These are phyloP conservation scores for Rhea americana DNA, from an alignment of 2,113 vertebrate species.

Conservation along the genomic window DNA sequence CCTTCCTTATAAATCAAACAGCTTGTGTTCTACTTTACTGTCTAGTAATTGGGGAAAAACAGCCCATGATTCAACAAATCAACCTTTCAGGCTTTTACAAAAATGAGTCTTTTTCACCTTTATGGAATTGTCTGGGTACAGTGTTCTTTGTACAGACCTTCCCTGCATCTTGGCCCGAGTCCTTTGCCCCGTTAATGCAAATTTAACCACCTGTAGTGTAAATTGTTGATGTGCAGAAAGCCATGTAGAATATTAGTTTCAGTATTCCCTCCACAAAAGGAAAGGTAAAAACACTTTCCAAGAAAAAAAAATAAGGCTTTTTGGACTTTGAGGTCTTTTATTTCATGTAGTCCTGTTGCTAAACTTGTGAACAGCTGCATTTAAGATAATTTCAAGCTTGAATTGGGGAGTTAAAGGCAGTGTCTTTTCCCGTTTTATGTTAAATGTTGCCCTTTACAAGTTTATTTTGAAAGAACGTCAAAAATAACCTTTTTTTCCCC, in stretches of 20 bases:
- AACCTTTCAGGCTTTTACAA: background rate
- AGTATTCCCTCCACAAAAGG: background rate
- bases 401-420: background rate
- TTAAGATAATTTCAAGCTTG: background rate
- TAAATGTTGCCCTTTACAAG: background rate
- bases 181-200: background rate
- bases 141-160: background rate
- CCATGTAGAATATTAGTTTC: background rate
- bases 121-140: background rate
- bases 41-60: background rate
- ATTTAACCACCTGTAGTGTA: background rate
- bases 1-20: background rate
- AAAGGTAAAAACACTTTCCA: background rate
- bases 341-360: background rate
- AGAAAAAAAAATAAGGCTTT: background rate
- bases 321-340: background rate
- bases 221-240: background rate
- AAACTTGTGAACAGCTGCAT: background rate
- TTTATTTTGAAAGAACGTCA: slow-evolving; percentile 25
- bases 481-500: background rate
- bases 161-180: background rate
- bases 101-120: background rate
- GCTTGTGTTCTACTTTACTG: fast-evolving
- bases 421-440: background rate
- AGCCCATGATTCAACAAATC: background rate